These are phyloP conservation scores for Tineola bisselliella DNA, from an alignment of 2,888 invertebrate species.

Conservation along the genomic window DNA sequence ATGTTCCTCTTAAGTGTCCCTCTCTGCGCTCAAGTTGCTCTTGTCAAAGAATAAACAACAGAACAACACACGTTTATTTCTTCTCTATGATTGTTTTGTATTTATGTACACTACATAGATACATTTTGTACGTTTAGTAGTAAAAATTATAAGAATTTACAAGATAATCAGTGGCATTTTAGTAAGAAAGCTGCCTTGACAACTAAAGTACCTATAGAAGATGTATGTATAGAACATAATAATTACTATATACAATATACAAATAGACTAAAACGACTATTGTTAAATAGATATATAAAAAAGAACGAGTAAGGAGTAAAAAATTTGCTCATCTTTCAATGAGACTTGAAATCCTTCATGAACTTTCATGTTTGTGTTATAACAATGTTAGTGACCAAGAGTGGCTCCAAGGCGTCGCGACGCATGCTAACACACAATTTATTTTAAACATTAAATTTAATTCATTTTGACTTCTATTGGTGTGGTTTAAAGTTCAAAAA, in stretches of 20 bases:
- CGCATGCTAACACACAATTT: neutral
- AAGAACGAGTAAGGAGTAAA: no score
- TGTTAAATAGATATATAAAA: no score
- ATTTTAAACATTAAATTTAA: neutral
- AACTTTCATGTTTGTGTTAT: neutral
- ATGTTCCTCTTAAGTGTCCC: conserved; percentile 33
- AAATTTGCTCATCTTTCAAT: neutral
- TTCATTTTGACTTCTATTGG: neutral
- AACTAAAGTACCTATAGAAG: no score
- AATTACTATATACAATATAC: no score
- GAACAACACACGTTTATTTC: neutral
- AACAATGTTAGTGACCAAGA: neutral
- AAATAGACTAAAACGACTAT: no score
- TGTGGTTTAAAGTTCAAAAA: neutral
- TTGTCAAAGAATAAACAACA: conserved; percentile 9
- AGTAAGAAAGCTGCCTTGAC: no score
- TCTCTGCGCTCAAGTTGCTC: conserved; percentile 3
- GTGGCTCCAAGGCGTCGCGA: conserved; percentile 2
- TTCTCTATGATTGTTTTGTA: neutral
- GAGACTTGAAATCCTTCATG: neutral
- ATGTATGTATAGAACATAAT: no score
- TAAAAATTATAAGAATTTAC: no score
- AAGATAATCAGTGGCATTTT: no score
- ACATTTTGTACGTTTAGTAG: no score
- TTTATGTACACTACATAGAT: no score